Evolutionary conservation across 2,113 vertebrate species (phyloP).

Genomic region (Platanista minor): DNA sequence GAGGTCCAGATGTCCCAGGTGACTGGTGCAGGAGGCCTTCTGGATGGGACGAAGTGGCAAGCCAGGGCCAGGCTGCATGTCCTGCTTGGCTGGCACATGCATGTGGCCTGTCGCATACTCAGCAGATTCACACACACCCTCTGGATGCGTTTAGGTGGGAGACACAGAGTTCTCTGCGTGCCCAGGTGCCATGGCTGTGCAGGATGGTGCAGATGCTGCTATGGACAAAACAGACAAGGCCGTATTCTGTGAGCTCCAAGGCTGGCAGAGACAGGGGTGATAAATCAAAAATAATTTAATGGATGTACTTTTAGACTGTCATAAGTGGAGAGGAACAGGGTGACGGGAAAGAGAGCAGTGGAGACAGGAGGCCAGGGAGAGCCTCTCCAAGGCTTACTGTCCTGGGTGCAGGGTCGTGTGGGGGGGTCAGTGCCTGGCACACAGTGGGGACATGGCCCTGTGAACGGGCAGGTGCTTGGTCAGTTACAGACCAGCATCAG

Average conservation of each 20-base stretch:
- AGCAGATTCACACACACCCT: not conserved
- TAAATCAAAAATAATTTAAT: not conserved
- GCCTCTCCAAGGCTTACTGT: not conserved
- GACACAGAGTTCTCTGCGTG: not conserved
- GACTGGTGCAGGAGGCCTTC: not conserved
- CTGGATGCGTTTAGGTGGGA: accelerated
- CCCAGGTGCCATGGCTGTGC: not conserved
- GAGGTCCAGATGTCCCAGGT: not conserved
- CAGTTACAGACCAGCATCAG: no score
- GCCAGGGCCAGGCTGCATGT: not conserved
- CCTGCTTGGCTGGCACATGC: not conserved
- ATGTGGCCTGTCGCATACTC: not conserved
- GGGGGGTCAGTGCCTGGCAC: not conserved
- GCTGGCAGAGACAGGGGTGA: not conserved
- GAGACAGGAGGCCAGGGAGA: not conserved
- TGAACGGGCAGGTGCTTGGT: not conserved
- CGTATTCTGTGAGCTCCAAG: not conserved
- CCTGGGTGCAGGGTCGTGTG: not conserved
- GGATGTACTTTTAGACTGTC: not conserved
- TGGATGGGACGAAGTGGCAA: not conserved
- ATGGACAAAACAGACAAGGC: not conserved
- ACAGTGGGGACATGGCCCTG: not conserved
- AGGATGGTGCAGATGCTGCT: accelerated
- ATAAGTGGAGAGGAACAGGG: not conserved
- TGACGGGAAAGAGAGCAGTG: not conserved